Base-by-base conservation (phyloP, 2,888 invertebrate genomes). In the Prionchulus punctatus region DNA sequence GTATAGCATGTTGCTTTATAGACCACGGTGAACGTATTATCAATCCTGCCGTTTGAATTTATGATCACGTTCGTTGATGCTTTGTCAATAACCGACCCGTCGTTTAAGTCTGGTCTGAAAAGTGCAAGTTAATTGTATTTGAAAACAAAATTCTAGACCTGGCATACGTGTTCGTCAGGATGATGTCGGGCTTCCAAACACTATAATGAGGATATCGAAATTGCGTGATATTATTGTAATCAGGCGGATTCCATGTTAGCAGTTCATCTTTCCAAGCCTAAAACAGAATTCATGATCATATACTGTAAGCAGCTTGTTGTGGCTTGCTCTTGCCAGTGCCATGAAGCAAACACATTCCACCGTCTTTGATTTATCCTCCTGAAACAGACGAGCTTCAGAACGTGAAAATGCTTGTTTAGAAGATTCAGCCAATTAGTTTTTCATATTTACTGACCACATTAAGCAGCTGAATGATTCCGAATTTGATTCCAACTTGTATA, bases 1-100 rank as follows among this genome's bases (percentile, higher is more conserved):
- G 83, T 83, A 64, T 84, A 84, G n/a, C 36, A 36, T 7, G 36
- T 36, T 7, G 36, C 12, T 18, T 36, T 36, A 18, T 36, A 36
- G 12, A 36, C 36, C 12, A 7, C 18, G 36, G 18, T 36, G 36
- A 12, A 36, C 12, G 12, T 36, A 18, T 36, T 36, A 18, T 12
- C 18, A 7, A 36, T 36, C 12, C 18, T 7, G 18, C 36, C 36
- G 36, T 36, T 18, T 12, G 7, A 36, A 12, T 36, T 36, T 18
- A 36, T 18, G 7, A 12, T 36, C 36, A 36, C 36, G 18, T 36
- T 36, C 12, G 36, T 36, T 18, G 36, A 36, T 18, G 36, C 36
- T 18, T 36, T 36, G 12, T 36, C 36, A 7, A 36, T 36, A 12
- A n/a, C n/a, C n/a, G n/a, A n/a, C n/a, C n/a, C n/a, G n/a, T n/a